These are phyloP conservation scores for Drosophila neonasuta DNA, from an alignment of 2,888 invertebrate genomes.

Conservation along the genomic window DNA sequence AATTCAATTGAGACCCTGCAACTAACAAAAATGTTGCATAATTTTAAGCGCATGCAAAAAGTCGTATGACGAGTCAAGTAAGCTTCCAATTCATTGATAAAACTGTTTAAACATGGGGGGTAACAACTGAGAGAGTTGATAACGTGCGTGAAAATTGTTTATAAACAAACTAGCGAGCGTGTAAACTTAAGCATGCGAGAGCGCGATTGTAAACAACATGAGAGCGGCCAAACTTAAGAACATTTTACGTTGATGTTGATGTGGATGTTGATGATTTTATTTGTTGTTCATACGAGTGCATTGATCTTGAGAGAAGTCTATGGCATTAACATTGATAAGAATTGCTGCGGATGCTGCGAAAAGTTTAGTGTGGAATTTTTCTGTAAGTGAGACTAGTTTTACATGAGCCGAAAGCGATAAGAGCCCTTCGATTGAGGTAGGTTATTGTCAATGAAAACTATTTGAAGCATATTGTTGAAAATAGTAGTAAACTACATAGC, in stretches of 20 bases:
- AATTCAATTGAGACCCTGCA: background rate
- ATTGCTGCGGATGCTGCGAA: slow-evolving; percentile 12
- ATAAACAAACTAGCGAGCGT: slow-evolving; percentile 51
- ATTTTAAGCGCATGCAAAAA: slow-evolving; percentile 33
- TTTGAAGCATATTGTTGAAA: background rate
- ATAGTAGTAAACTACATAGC: too few species aligned
- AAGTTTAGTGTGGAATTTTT: slow-evolving; percentile 50
- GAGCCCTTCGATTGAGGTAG: slow-evolving; percentile 37
- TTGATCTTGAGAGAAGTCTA: slow-evolving; percentile 57
- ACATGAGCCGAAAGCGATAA: slow-evolving; percentile 21
- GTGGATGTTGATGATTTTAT: background rate
- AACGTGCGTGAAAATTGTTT: slow-evolving; percentile 52
- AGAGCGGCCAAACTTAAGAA: slow-evolving; percentile 9
- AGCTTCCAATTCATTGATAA: slow-evolving; percentile 58
- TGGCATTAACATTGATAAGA: slow-evolving; percentile 55
- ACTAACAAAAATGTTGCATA: slow-evolving; percentile 22
- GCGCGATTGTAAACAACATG: background rate
- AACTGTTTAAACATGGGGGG: background rate
- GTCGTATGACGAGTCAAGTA: background rate
- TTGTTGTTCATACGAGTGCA: slow-evolving; percentile 46
- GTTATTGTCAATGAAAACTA: slow-evolving; percentile 14
- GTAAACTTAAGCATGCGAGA: slow-evolving; percentile 19
- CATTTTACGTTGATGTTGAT: background rate
- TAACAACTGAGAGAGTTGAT: background rate
- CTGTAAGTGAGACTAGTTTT: slow-evolving; percentile 12